These are phyloP conservation scores for Cydia fagiglandana DNA, from an alignment of 1,140 invertebrate genomes.

Conservation along the genomic window DNA sequence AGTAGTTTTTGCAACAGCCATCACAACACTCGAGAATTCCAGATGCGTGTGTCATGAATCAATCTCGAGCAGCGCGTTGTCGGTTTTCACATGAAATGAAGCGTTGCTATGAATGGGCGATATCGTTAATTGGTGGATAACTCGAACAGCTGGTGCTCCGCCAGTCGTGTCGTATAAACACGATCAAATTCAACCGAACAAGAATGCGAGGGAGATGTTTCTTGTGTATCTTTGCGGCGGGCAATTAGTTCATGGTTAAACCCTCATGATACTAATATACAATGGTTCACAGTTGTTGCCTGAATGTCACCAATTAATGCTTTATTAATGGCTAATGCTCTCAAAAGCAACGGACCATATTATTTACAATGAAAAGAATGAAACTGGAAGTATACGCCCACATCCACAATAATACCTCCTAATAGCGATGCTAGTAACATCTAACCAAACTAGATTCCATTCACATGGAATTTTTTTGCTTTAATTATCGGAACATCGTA, in stretches of 20 bases:
- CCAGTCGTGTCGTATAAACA: constrained; percentile 50
- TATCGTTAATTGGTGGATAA: constrained; percentile 61
- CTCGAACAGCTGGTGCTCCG: constrained; percentile 64
- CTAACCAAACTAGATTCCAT: constrained; percentile 45
- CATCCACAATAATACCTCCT: constrained; percentile 44
- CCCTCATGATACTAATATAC: not conserved
- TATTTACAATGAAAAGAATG: not conserved
- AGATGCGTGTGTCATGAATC: constrained; percentile 29
- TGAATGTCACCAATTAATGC: too few species aligned
- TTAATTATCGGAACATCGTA: not conserved
- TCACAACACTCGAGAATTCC: constrained; percentile 24
- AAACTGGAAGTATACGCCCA: not conserved
- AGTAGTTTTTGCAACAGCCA: not conserved
- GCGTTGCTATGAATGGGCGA: constrained; percentile 54
- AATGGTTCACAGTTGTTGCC: too few species aligned
- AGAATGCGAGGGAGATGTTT: constrained; percentile 20
- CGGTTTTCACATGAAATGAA: constrained; percentile 52
- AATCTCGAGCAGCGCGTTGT: constrained; percentile 32
- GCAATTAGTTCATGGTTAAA: not conserved
- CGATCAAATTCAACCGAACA: constrained; percentile 38
- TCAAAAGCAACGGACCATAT: too few species aligned
- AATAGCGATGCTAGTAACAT: constrained; percentile 54
- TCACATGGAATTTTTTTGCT: not conserved
- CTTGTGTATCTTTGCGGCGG: constrained; percentile 4
- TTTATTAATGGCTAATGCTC: too few species aligned